Percentiles rank a stretch among this genome's conserved stretches.
Evolutionary conservation across 2,888 invertebrate genomes (phyloP).

Genomic region (Idaea biselata): DNA sequence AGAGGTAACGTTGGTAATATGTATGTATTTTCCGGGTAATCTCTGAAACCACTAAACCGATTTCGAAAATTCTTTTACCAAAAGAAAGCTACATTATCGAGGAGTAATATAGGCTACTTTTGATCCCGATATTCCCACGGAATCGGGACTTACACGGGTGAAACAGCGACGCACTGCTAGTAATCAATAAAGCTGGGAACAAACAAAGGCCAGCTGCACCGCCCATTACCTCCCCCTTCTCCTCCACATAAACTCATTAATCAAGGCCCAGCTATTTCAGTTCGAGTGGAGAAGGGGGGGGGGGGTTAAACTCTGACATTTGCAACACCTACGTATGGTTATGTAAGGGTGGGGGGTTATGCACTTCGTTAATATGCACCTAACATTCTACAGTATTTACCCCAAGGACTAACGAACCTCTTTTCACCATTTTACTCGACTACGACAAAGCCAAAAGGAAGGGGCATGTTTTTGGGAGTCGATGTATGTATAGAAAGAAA

Average conservation of each 20-base stretch:
- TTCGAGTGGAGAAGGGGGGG: neutral
- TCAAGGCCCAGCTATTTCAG: constrained; percentile 6
- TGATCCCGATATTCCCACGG: too few species aligned
- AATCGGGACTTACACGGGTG: neutral
- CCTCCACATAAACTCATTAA: neutral
- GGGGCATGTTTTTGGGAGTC: too few species aligned
- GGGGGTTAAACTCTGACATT: constrained; percentile 9
- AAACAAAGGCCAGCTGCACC: neutral
- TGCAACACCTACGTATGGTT: neutral
- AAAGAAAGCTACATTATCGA: too few species aligned
- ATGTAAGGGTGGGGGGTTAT: neutral
- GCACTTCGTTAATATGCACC: neutral
- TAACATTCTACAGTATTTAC: neutral
- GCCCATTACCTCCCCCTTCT: constrained; percentile 1
- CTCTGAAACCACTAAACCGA: too few species aligned
- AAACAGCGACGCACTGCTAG: neutral
- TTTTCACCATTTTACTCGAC: too few species aligned
- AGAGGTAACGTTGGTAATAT: too few species aligned
- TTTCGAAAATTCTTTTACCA: too few species aligned
- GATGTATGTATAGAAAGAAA: too few species aligned
- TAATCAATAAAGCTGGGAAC: neutral
- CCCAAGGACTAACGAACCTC: too few species aligned
- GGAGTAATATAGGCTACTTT: too few species aligned
- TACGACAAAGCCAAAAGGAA: too few species aligned
- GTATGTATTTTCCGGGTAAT: too few species aligned